Percentiles rank a stretch among this genome's conserved stretches.
Evolutionary conservation across 1,140 invertebrate genomes (phyloP).

Genomic region (Hyphantria cunea): DNA sequence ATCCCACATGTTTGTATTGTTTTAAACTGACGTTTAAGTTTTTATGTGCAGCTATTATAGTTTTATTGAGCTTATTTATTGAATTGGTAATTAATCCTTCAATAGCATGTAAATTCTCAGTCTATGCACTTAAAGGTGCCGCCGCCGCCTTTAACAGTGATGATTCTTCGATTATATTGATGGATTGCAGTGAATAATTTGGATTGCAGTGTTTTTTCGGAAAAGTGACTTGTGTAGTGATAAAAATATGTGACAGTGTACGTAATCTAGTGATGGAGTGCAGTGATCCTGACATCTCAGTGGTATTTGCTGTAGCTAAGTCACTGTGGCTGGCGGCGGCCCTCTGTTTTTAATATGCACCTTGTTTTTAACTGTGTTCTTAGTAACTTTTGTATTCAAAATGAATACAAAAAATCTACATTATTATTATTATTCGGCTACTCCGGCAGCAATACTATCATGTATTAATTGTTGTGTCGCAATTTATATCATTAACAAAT

Average conservation of each 20-base stretch:
- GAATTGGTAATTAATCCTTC: neutral
- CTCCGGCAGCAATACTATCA: too few species aligned
- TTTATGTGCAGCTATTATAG: neutral
- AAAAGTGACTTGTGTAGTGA: slow-evolving; percentile 72
- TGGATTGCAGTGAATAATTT: slow-evolving; percentile 76
- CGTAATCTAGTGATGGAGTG: slow-evolving; percentile 58
- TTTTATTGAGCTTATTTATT: slow-evolving; percentile 11
- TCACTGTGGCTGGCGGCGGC: slow-evolving; percentile 76
- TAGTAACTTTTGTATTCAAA: neutral
- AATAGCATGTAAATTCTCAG: slow-evolving; percentile 22
- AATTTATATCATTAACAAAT: too few species aligned
- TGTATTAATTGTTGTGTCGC: too few species aligned
- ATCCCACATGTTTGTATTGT: too few species aligned
- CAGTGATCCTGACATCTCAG: slow-evolving; percentile 46
- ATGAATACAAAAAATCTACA: too few species aligned
- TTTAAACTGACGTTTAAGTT: too few species aligned
- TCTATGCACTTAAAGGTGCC: slow-evolving; percentile 28
- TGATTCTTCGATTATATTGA: slow-evolving; percentile 40
- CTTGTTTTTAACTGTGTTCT: slow-evolving; percentile 69
- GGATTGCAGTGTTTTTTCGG: slow-evolving; percentile 75
- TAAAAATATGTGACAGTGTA: slow-evolving; percentile 58
- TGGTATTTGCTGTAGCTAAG: slow-evolving; percentile 6
- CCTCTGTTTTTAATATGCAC: slow-evolving; percentile 67
- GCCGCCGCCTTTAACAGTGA: slow-evolving; percentile 57
- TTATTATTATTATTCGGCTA: too few species aligned